Conservation (phyloP, 2,888 invertebrate species). For the Bombyx huttoni region DNA sequence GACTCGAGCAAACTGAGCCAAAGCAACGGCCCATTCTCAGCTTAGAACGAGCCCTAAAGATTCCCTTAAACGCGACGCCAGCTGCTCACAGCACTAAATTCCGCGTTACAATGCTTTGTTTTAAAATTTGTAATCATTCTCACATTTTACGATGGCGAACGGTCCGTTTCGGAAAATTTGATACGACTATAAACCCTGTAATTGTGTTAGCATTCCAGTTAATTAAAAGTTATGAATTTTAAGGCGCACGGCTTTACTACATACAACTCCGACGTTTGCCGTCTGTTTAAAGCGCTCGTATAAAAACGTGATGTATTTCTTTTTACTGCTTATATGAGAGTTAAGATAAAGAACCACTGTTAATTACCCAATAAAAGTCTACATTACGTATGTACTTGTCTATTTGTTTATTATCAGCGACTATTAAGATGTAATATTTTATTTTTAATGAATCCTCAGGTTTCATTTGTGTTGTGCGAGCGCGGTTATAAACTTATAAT, state of each 20-base stretch:
- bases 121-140: slow-evolving; percentile 72
- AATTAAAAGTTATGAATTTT: slow-evolving; percentile 72
- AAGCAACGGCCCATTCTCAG: slow-evolving; percentile 49
- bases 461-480: neutral
- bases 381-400: slow-evolving; percentile 27
- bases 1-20: slow-evolving; percentile 51
- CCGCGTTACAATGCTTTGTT: slow-evolving; percentile 65
- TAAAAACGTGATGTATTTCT: slow-evolving; percentile 44
- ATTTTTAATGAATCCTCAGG: slow-evolving; percentile 18
- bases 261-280: slow-evolving; percentile 43
- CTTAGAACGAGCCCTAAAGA: slow-evolving; percentile 54
- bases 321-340: slow-evolving; percentile 35
- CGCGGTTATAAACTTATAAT: slow-evolving; percentile 1
- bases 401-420: slow-evolving; percentile 26
- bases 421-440: slow-evolving; percentile 26
- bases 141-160: slow-evolving; percentile 68
- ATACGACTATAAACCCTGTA: slow-evolving; percentile 68
- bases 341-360: slow-evolving; percentile 36
- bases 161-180: slow-evolving; percentile 70
- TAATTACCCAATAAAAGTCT: slow-evolving; percentile 34
- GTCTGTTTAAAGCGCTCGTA: slow-evolving; percentile 34
- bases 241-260: slow-evolving; percentile 52
- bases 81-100: slow-evolving; percentile 62
- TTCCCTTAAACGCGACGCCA: slow-evolving; percentile 57
- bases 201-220: slow-evolving; percentile 68